Percentiles rank a stretch among this genome's conserved stretches.
These are phyloP conservation scores for Microplitis mediator DNA, from an alignment of 1,140 invertebrate species.

Conservation along the genomic window DNA sequence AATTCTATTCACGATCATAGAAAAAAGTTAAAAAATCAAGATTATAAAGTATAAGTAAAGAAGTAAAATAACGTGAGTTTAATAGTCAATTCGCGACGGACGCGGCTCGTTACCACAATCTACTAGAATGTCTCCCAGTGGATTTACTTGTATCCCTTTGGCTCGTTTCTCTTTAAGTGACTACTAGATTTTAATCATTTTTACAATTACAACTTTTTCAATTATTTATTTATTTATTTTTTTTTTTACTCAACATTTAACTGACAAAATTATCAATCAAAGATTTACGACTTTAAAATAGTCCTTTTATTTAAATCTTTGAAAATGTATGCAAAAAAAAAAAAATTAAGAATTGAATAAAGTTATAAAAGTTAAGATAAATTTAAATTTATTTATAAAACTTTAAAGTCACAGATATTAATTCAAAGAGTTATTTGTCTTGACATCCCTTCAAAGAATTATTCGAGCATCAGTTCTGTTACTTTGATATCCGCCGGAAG, in stretches of 20 bases:
- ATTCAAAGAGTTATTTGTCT: neutral
- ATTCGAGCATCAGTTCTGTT: neutral
- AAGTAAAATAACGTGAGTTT: constrained; percentile 8
- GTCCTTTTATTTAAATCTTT: too few species aligned
- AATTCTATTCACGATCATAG: neutral
- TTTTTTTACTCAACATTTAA: neutral
- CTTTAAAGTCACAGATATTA: neutral
- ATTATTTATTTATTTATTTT: neutral
- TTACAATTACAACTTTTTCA: neutral
- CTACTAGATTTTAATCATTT: neutral
- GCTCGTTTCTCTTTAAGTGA: neutral
- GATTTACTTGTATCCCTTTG: neutral
- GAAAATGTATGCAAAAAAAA: too few species aligned
- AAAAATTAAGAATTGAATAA: too few species aligned
- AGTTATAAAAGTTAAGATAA: neutral
- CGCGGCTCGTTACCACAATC: neutral
- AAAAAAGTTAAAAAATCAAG: neutral
- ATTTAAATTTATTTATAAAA: neutral
- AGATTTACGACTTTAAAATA: too few species aligned
- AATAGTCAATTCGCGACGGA: constrained; percentile 6
- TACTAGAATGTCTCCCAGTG: neutral
- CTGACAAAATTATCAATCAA: too few species aligned
- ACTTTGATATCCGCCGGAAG: constrained; percentile 15
- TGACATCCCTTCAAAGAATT: neutral
- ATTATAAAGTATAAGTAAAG: neutral